phyloP scores from a whole-genome alignment of 2,113 vertebrate genomes.

The Clinocottus analis region DNA sequence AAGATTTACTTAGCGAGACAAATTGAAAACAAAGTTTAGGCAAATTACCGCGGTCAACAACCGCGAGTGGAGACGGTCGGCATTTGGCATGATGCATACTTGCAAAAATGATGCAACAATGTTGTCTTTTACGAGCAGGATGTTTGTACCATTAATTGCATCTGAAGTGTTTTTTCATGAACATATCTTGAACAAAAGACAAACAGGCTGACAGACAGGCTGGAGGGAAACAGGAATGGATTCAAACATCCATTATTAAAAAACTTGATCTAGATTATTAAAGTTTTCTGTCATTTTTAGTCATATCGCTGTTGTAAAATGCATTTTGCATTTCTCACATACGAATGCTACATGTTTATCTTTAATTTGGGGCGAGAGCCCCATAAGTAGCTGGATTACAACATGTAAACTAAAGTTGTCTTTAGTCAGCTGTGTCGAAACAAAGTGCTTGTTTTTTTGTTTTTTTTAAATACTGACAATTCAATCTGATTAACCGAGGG shows the following conservation, averaged over 20 bases:
- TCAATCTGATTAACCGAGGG: conserved; percentile 68
- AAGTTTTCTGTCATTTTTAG: not conserved
- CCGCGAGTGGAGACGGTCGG: not conserved
- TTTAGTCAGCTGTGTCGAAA: conserved; percentile 55
- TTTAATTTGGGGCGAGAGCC: conserved; percentile 24
- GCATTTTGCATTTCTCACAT: not conserved
- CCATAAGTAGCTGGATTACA: conserved; percentile 47
- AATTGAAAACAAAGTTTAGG: conserved; percentile 43
- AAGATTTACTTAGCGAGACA: conserved; percentile 4
- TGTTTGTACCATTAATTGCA: not conserved
- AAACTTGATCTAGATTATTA: not conserved
- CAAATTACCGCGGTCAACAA: conserved; percentile 10
- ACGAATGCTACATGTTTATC: conserved; percentile 5
- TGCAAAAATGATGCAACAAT: not conserved
- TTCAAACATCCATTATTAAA: not conserved
- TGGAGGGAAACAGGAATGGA: not conserved
- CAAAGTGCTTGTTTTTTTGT: too few relatives aligned
- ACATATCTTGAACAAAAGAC: not conserved
- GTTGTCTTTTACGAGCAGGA: not conserved
- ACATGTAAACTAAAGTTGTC: conserved; percentile 45
- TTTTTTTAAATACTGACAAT: conserved; percentile 46
- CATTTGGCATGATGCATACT: not conserved
- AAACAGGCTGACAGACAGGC: not conserved
- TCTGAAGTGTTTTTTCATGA: not conserved
- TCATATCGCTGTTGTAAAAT: not conserved